Base-by-base conservation (phyloP, 2,113 vertebrate species). In the Jacana jacana region DNA sequence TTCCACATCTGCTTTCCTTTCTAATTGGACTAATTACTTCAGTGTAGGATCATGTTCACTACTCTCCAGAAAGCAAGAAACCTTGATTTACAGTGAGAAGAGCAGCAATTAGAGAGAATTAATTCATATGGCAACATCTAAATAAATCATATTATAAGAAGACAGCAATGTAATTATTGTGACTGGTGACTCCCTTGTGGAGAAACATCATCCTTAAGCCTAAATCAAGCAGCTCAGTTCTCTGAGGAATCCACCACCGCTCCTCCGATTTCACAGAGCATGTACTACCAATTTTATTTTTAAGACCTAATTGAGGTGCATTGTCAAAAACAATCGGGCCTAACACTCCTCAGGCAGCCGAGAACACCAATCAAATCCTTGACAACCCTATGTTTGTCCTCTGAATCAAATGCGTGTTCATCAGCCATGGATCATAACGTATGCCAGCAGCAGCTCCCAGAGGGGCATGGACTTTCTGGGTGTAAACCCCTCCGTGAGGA, bases 21-120 rank as follows among this genome's bases (percentile, higher is more conserved):
- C 97, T 98, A 98, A 98, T 98, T 98, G 98, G 98, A 97, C 98
- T 98, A 98, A 98, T 98, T 98, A 98, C 96, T 81, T 94, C 96
- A 93, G 97, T 70, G 95, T 98, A 98, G 98, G 98, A 98, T 98
- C 97, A 97, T 98, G 98, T 97, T 98, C 95, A 37, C 77, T 78
- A 63, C 97, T 97, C 97, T 97, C 97, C 97, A 97, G 97, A 98
- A 98, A 97, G 97, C 97, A 96, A 97, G 97, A 97, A 98, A 97
- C 96, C 97, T 97, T 97, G 98, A 98, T 98, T 98, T 98, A 98
- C 97, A 98, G 97, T 89, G 88, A 98, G 96, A 97, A 97, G 97
- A 98, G 97, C 96, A 94, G 97, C 98, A 98, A 98, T 98, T 98
- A 98, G 96, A 97, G 93, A 90, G 97, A 98, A 98, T 98, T 98